Conservation (phyloP, 2,113 vertebrate species). For the Zapus hudsonius region DNA sequence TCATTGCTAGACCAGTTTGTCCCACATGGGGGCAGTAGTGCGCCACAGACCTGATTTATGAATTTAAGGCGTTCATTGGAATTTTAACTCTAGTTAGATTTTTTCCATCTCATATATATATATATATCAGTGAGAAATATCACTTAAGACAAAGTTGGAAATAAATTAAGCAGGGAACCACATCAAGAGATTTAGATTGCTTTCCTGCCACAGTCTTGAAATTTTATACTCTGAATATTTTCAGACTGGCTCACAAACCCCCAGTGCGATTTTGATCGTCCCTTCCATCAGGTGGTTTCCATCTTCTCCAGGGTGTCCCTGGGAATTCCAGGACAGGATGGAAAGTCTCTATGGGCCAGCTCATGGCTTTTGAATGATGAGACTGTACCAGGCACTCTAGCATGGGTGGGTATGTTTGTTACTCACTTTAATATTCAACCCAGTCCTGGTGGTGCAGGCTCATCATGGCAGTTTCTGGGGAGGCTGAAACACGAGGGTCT, state of each 20-base stretch:
- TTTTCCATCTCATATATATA: conserved; percentile 64
- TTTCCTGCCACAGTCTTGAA: conserved; percentile 46
- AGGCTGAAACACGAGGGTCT: background rate
- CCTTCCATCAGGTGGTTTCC: background rate
- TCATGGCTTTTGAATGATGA: background rate
- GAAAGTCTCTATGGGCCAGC: background rate
- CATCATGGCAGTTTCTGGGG: background rate
- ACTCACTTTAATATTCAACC: background rate
- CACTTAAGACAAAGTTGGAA: conserved; percentile 75
- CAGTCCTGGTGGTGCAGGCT: background rate
- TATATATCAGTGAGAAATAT: conserved; percentile 63
- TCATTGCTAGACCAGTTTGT: conserved; percentile 40
- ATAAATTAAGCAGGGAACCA: conserved; percentile 73
- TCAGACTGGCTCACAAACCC: conserved; percentile 2
- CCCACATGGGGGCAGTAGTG: conserved; percentile 77
- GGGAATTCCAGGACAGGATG: conserved; percentile 9
- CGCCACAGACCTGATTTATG: background rate
- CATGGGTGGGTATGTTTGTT: no score
- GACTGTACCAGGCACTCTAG: background rate
- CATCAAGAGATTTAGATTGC: conserved; percentile 68
- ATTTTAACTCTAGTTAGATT: conserved; percentile 59
- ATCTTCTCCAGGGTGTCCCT: background rate
- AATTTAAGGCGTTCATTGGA: background rate
- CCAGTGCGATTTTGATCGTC: background rate
- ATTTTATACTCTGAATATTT: conserved; percentile 50